phyloP scores from a whole-genome alignment of 2,888 invertebrate genomes.

The Drosophila recens region DNA sequence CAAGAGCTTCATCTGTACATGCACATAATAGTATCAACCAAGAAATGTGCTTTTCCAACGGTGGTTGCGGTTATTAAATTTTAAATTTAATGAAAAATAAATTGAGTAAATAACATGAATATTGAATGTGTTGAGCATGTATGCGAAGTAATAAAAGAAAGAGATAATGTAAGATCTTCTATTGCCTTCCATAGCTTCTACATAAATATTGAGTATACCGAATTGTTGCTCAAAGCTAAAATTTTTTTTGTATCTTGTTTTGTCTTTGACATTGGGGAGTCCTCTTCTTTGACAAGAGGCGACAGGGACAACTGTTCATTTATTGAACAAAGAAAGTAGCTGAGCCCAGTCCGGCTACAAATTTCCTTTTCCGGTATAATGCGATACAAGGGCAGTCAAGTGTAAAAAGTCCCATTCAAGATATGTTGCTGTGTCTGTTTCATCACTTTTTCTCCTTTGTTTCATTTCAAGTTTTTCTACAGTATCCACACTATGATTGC shows the following conservation, averaged over 20 bases:
- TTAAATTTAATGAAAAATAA: too few species aligned
- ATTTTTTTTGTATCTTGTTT: background rate
- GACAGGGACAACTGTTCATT: constrained; percentile 19
- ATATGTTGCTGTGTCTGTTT: constrained; percentile 68
- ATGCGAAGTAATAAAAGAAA: background rate
- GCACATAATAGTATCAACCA: background rate
- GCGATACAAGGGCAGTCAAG: constrained; percentile 72
- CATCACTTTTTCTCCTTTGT: constrained; percentile 37
- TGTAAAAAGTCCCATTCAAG: constrained; percentile 77
- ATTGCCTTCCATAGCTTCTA: background rate
- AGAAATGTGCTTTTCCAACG: too few species aligned
- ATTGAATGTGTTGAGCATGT: background rate
- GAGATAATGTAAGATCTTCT: background rate
- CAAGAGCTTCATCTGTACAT: background rate
- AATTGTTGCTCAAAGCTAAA: background rate
- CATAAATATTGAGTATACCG: background rate
- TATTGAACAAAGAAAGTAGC: constrained; percentile 4
- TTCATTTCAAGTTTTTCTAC: background rate
- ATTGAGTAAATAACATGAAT: too few species aligned
- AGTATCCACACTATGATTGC: background rate
- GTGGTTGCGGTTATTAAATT: too few species aligned
- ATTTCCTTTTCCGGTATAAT: constrained; percentile 76
- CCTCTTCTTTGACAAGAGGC: background rate
- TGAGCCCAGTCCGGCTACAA: constrained; percentile 64
- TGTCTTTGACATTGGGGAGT: background rate